A percentile compares a stretch with the other conserved stretches of the same genome.
phyloP scores from a whole-genome alignment of 2,113 vertebrate species.

The Pyrgilauda ruficollis region DNA sequence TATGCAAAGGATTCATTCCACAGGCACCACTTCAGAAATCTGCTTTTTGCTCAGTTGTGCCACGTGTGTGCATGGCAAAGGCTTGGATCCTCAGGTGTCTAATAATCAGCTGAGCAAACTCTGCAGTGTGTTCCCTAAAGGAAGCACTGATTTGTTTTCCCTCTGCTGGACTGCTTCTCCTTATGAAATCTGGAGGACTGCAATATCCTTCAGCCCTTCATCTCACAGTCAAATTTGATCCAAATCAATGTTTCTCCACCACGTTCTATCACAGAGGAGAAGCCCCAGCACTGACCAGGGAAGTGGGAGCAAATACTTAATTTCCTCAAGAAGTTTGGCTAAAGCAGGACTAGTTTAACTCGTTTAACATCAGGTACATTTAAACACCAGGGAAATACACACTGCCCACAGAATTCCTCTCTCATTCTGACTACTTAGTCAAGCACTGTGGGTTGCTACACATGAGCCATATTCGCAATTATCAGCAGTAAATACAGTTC shows the following conservation, averaged over 20 bases:
- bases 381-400: neutral
- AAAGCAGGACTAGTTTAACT: neutral
- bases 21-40: neutral
- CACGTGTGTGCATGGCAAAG: neutral
- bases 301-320: neutral
- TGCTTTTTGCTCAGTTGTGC: neutral
- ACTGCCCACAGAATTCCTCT: neutral
- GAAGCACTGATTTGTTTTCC: neutral
- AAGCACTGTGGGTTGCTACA: neutral
- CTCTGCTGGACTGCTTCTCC: neutral
- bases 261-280: neutral
- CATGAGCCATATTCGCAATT: neutral
- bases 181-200: neutral
- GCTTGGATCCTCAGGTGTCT: neutral
- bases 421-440: neutral
- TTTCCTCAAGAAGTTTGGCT: neutral
- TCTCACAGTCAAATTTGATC: conserved; percentile 25
- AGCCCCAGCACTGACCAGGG: neutral
- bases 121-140: neutral
- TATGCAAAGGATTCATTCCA: neutral
- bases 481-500: neutral
- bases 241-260: neutral
- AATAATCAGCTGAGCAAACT: neutral
- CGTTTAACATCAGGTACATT: neutral
- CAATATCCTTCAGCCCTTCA: neutral